phyloP scores from a whole-genome alignment of 2,113 vertebrate genomes.

The Xerus inauris region DNA sequence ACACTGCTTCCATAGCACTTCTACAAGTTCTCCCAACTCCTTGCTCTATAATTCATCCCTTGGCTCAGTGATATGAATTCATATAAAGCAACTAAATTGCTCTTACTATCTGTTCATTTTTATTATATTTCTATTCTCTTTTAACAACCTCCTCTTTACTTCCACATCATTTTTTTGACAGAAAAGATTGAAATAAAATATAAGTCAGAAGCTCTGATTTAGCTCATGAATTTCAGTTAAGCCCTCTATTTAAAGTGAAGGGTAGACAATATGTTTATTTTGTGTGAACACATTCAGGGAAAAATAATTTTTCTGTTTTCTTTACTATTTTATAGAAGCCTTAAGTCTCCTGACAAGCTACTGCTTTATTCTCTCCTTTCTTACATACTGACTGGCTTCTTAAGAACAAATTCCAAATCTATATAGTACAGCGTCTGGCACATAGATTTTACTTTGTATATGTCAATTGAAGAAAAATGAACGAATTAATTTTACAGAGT shows the following conservation, averaged over 20 bases:
- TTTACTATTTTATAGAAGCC: not conserved
- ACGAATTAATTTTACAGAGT: not conserved
- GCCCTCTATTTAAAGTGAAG: not conserved
- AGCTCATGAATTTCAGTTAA: not conserved
- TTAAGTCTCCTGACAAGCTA: not conserved
- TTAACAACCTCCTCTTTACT: not conserved
- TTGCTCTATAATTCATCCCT: not conserved
- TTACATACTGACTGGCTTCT: not conserved
- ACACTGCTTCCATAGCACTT: not conserved
- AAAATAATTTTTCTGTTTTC: not conserved
- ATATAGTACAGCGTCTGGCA: not conserved
- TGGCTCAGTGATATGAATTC: not conserved
- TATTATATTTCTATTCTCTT: not conserved
- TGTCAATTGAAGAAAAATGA: not conserved
- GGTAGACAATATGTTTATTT: not conserved
- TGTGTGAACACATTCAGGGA: not conserved
- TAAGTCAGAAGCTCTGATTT: not conserved
- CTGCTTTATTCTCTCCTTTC: fast-evolving
- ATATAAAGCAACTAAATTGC: not conserved
- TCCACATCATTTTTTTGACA: not conserved
- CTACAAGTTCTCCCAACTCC: not conserved
- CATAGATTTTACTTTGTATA: not conserved
- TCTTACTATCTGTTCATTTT: not conserved
- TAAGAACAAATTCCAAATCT: not conserved
- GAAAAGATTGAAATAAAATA: not conserved